Conservation (phyloP, 2,797 vertebrate species). For the Sphaeramia orbicularis region DNA sequence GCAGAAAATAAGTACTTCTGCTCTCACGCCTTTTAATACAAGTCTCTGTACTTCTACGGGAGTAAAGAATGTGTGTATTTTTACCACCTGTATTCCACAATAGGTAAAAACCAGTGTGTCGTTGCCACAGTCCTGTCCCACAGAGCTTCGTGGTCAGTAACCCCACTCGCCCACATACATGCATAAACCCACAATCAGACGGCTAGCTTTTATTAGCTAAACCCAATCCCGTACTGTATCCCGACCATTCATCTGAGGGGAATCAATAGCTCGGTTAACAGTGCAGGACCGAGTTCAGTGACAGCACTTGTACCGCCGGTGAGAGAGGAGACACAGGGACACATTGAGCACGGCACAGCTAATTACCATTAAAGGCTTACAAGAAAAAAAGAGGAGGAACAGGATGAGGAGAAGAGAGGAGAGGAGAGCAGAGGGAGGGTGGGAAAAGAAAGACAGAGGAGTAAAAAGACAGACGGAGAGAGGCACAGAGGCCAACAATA, state of each 20-base stretch:
- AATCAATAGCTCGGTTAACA: slow-evolving; percentile 78
- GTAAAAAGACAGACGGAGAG: slow-evolving; percentile 3
- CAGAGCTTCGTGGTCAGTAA: background rate
- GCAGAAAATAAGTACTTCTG: no score
- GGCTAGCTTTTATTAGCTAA: slow-evolving; percentile 29
- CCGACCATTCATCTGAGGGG: slow-evolving; percentile 73
- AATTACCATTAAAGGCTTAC: slow-evolving; percentile 77
- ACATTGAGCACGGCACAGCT: slow-evolving; percentile 60
- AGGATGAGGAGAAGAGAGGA: slow-evolving; percentile 23
- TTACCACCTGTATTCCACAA: no score
- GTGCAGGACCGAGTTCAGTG: slow-evolving; percentile 59
- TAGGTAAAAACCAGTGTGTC: no score
- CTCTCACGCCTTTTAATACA: no score
- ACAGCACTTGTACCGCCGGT: slow-evolving; percentile 62
- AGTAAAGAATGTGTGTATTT: no score
- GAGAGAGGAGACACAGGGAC: slow-evolving; percentile 67
- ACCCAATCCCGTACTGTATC: slow-evolving; percentile 63
- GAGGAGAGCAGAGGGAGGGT: slow-evolving; percentile 26
- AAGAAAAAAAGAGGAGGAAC: slow-evolving; percentile 48
- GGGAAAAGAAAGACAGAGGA: slow-evolving; percentile 30
- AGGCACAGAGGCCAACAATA: slow-evolving; percentile 38
- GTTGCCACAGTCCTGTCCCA: no score
- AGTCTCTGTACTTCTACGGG: no score
- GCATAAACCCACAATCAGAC: slow-evolving; percentile 17
- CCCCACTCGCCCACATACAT: slow-evolving; percentile 28